Conservation (phyloP, 2,113 vertebrate species). For the Saguinus midas region DNA sequence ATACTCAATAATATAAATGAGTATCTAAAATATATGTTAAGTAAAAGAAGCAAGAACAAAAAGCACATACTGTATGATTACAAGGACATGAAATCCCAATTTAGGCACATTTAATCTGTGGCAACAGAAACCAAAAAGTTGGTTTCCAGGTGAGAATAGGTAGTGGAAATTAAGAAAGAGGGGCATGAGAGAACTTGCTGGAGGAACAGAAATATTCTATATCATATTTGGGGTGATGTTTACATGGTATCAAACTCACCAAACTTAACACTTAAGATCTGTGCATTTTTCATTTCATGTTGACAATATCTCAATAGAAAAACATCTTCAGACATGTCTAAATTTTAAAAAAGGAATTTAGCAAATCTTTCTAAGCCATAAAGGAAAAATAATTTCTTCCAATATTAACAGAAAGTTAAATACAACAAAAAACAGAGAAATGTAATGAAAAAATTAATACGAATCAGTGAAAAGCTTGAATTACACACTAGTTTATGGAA, state of each 20-base stretch:
- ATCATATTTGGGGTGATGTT: background rate
- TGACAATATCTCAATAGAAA: background rate
- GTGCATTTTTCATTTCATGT: background rate
- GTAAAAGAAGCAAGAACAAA: background rate
- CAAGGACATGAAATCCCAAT: background rate
- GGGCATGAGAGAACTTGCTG: background rate
- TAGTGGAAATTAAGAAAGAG: background rate
- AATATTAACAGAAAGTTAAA: background rate
- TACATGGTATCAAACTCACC: background rate
- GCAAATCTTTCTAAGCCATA: background rate
- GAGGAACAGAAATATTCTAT: background rate
- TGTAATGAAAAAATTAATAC: background rate
- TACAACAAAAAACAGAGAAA: background rate
- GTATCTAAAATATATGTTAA: background rate
- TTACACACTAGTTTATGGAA: background rate
- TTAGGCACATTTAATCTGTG: background rate
- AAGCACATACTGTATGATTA: background rate
- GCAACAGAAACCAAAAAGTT: background rate
- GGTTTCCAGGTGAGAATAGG: background rate
- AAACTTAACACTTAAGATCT: background rate
- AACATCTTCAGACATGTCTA: background rate
- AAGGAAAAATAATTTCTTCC: background rate
- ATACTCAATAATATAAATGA: background rate
- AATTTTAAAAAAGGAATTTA: background rate
- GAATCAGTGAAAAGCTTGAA: background rate